These are phyloP conservation scores for Drosophila mimetica DNA, from an alignment of 2,888 invertebrate species.

Conservation along the genomic window DNA sequence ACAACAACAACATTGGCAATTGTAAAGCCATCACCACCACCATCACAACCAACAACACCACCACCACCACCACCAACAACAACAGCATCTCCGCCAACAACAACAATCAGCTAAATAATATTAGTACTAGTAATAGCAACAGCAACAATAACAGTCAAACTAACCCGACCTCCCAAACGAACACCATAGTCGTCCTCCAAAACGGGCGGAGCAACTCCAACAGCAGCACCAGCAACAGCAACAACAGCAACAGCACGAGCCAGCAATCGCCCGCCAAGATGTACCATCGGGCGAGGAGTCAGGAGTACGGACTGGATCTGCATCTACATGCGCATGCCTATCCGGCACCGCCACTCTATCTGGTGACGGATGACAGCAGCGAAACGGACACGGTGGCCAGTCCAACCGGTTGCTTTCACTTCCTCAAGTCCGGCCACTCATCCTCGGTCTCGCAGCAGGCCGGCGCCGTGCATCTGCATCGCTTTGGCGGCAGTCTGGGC, in stretches of 20 bases:
- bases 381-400: slow-evolving; percentile 76
- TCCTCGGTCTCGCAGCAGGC: background rate
- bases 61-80: slow-evolving; percentile 39
- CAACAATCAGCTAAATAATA: slow-evolving; percentile 29
- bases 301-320: slow-evolving; percentile 83
- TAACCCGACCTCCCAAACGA: slow-evolving; percentile 25
- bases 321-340: slow-evolving; percentile 19
- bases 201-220: slow-evolving; percentile 28
- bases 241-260: slow-evolving; percentile 13
- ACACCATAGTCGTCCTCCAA: slow-evolving; percentile 22
- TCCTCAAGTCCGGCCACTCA: slow-evolving; percentile 58
- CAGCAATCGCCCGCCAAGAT: no score
- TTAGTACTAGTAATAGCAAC: slow-evolving; percentile 37
- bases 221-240: slow-evolving; percentile 23
- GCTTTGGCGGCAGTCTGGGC: slow-evolving; percentile 71
- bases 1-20: slow-evolving; percentile 39
- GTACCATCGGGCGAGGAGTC: slow-evolving; percentile 71
- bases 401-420: slow-evolving; percentile 80
- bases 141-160: slow-evolving; percentile 45
- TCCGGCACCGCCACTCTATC: slow-evolving; percentile 11
- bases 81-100: slow-evolving; percentile 37
- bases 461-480: slow-evolving; percentile 4
- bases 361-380: slow-evolving; percentile 61
- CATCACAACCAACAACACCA: slow-evolving; percentile 36
- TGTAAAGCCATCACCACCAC: slow-evolving; percentile 24